Conservation (phyloP, 2,113 vertebrate genomes). For the Aegithalos caudatus region DNA sequence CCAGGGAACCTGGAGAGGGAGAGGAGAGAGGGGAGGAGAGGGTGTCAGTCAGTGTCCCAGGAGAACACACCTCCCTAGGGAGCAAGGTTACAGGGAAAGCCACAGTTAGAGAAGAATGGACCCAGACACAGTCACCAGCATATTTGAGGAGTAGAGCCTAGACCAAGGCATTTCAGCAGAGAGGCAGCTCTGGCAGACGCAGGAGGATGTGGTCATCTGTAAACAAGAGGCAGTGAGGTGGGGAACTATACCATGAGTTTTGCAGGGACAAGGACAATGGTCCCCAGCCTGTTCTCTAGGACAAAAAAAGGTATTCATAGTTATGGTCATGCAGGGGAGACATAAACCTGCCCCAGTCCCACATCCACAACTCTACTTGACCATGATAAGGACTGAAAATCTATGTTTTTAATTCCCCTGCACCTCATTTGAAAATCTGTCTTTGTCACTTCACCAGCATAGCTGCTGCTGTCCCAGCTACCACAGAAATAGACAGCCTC, state of each 20-base stretch:
- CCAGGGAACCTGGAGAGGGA: neutral
- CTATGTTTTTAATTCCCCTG: neutral
- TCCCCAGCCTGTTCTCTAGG: neutral
- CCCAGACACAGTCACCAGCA: neutral
- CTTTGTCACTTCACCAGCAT: neutral
- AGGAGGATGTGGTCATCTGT: neutral
- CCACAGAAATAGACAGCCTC: no score
- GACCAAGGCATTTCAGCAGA: neutral
- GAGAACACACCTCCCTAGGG: no score
- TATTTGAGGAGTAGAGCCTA: neutral
- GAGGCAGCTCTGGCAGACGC: neutral
- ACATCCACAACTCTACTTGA: neutral
- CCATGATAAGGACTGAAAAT: neutral
- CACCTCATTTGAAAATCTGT: no score
- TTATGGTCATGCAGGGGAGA: fast-evolving
- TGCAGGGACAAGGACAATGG: neutral
- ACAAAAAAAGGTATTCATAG: neutral
- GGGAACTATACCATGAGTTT: no score
- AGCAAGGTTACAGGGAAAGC: neutral
- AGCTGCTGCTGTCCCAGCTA: fast-evolving
- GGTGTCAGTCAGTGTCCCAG: fast-evolving
- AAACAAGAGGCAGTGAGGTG: neutral
- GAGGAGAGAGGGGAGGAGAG: neutral
- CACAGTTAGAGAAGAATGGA: neutral
- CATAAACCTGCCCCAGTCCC: neutral